Percentiles rank a stretch among this genome's conserved stretches.
These are phyloP conservation scores for Synanthedon vespiformis DNA, from an alignment of 2,888 invertebrate genomes.

Conservation along the genomic window DNA sequence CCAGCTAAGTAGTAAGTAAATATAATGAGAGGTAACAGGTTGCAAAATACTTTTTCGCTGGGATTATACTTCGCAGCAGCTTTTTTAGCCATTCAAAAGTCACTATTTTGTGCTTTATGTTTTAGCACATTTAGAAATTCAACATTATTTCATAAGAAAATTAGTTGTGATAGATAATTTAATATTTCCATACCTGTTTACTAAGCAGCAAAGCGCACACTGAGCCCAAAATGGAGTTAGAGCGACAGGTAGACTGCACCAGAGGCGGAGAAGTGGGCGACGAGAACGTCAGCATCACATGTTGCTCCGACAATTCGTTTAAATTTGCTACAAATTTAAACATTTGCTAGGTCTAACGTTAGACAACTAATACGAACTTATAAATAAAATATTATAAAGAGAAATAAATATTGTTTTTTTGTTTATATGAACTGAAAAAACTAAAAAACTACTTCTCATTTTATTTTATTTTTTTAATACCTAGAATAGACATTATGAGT, in stretches of 20 bases:
- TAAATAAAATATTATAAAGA: background rate
- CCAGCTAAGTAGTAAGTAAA: too few relatives aligned
- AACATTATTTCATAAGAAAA: background rate
- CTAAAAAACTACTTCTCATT: too few relatives aligned
- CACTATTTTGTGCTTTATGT: too few relatives aligned
- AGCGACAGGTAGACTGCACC: constrained; percentile 13
- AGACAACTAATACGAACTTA: background rate
- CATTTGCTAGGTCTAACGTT: background rate
- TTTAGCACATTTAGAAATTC: background rate
- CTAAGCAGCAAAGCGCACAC: constrained; percentile 55
- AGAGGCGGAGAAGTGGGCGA: constrained; percentile 40
- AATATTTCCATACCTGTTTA: constrained; percentile 33
- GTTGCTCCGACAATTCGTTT: background rate
- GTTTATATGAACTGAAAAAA: background rate
- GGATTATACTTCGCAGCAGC: too few relatives aligned
- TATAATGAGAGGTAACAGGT: too few relatives aligned
- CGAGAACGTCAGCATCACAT: constrained; percentile 29
- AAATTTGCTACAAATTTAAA: background rate
- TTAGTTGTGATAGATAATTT: background rate
- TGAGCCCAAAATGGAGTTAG: constrained; percentile 48
- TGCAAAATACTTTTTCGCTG: too few relatives aligned
- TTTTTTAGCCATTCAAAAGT: too few relatives aligned
- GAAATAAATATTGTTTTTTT: background rate
- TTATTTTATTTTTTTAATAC: too few relatives aligned
- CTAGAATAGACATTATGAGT: too few relatives aligned